Percentiles rank a stretch among this genome's conserved stretches.
These are phyloP conservation scores for Burhinus oedicnemus DNA, from an alignment of 2,113 vertebrate genomes.

Conservation along the genomic window DNA sequence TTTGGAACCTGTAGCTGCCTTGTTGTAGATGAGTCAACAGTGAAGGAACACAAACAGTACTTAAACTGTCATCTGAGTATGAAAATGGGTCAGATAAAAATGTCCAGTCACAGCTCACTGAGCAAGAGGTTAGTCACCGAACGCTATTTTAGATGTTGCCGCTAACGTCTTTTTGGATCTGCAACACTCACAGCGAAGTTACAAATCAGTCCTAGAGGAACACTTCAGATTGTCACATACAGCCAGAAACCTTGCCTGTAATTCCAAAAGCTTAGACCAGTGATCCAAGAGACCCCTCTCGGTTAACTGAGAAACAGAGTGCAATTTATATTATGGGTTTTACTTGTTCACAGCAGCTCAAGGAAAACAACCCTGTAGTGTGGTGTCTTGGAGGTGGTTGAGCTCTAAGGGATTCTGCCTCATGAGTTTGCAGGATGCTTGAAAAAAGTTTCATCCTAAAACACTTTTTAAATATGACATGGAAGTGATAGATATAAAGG, in stretches of 20 bases:
- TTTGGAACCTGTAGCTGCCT: background rate
- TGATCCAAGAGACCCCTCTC: background rate
- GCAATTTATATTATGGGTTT: background rate
- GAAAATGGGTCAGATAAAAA: constrained; percentile 14
- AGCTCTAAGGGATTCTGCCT: background rate
- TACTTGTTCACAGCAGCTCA: background rate
- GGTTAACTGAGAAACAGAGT: background rate
- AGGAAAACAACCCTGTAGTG: background rate
- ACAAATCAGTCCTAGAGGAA: background rate
- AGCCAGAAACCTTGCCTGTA: background rate
- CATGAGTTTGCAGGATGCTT: background rate
- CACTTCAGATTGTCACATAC: background rate
- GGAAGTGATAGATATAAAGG: background rate
- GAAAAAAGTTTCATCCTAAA: background rate
- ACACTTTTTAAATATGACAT: background rate
- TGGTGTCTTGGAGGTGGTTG: background rate
- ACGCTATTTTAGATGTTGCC: background rate
- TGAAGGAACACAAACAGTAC: background rate
- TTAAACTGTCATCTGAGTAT: background rate
- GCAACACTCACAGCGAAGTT: background rate
- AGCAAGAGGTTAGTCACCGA: background rate
- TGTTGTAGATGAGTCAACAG: constrained; percentile 23
- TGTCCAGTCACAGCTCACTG: background rate
- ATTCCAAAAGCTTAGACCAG: background rate
- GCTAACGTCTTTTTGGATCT: background rate